Conservation (phyloP, 2,113 vertebrate species). For the Chitala chitala region DNA sequence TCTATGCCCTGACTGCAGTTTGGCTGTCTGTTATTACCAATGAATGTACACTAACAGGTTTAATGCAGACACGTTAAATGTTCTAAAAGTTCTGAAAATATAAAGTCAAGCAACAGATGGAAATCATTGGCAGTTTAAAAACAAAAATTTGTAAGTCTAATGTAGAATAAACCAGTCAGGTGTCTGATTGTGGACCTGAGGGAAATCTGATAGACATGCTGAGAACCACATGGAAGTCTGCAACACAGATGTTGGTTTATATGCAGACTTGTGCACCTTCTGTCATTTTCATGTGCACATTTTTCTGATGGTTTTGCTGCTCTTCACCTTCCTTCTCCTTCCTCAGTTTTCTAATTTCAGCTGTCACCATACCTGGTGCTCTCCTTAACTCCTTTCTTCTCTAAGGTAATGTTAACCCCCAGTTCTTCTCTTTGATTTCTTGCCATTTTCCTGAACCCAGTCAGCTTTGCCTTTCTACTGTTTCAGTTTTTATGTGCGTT, state of each 20-base stretch:
- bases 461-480: neutral
- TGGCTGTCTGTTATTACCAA: no score
- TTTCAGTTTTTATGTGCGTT: neutral
- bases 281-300: neutral
- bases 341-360: conserved; percentile 32
- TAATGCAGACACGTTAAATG: neutral
- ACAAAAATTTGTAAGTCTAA: neutral
- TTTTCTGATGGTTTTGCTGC: neutral
- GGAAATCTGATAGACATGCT: neutral
- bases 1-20: no score
- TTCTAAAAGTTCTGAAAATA: no score
- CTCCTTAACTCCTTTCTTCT: conserved; percentile 26
- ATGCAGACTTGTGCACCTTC: neutral
- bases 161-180: neutral
- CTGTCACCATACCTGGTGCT: conserved; percentile 36
- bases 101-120: neutral
- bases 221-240: neutral
- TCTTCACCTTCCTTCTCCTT: conserved; percentile 22
- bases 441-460: neutral
- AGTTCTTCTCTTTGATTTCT: conserved; percentile 1
- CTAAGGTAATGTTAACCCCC: conserved; percentile 21
- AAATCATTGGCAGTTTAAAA: neutral
- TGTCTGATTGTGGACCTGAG: neutral
- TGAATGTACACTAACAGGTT: neutral
- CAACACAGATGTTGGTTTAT: neutral